A percentile compares a stretch with the other conserved stretches of the same genome.
Conservation (phyloP, 2,888 invertebrate species). For the Caenorhabditis panamensis region DNA sequence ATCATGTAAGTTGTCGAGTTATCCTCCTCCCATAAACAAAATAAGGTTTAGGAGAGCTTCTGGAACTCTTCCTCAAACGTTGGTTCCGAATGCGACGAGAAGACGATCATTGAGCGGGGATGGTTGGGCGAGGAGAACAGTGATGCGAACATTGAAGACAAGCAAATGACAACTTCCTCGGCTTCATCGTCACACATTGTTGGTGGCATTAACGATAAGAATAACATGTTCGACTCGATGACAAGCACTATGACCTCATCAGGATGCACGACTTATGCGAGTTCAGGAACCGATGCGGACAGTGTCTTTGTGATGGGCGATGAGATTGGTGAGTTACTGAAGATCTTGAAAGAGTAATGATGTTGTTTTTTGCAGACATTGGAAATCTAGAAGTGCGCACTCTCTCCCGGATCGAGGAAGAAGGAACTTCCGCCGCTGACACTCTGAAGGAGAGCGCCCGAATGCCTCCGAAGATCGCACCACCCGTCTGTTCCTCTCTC, state of each 20-base stretch:
- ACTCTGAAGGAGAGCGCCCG: slow-evolving; percentile 43
- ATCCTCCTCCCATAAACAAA: background rate
- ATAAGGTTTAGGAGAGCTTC: slow-evolving; percentile 62
- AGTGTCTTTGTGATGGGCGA: slow-evolving; percentile 73
- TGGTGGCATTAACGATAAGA: slow-evolving; percentile 22
- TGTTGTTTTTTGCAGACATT: slow-evolving; percentile 26
- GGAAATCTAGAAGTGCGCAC: slow-evolving; percentile 67
- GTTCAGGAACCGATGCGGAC: slow-evolving; percentile 71
- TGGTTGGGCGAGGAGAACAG: slow-evolving; percentile 54
- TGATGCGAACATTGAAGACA: slow-evolving; percentile 3
- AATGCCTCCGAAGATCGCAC: slow-evolving; percentile 62
- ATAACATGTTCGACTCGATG: slow-evolving; percentile 51
- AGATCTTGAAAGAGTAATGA: too few relatives aligned
- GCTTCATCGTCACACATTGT: slow-evolving; percentile 48
- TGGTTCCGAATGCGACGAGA: slow-evolving; percentile 68
- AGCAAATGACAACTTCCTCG: slow-evolving; percentile 32
- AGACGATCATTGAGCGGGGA: slow-evolving; percentile 68
- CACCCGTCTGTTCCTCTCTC: slow-evolving; percentile 44
- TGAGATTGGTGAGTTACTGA: slow-evolving; percentile 60
- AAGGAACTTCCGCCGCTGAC: slow-evolving; percentile 44
- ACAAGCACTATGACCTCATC: slow-evolving; percentile 72
- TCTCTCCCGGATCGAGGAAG: slow-evolving; percentile 69
- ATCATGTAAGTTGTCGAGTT: slow-evolving; percentile 40
- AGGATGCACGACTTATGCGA: slow-evolving; percentile 72
- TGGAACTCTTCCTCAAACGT: slow-evolving; percentile 64